Evolutionary conservation across 1,140 invertebrate genomes (phyloP).

Genomic region (Frieseomelitta varia): DNA sequence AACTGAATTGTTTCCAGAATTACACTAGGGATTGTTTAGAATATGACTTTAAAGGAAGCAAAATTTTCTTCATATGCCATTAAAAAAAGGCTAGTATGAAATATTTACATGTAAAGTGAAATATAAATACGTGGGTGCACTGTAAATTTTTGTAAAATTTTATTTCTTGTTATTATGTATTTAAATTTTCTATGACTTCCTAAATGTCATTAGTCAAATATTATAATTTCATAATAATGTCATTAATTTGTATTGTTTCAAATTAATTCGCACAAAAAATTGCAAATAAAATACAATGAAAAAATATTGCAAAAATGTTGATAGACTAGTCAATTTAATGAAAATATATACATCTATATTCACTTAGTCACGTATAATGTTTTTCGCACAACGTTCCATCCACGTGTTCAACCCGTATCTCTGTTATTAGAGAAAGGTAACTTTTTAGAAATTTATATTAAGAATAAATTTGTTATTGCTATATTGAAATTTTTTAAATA

Average conservation of each 20-base stretch:
- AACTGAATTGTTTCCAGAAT: conserved; percentile 37
- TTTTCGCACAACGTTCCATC: neutral
- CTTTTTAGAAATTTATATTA: conserved; percentile 12
- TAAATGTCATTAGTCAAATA: conserved; percentile 9
- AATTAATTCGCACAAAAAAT: conserved; percentile 46
- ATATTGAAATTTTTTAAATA: neutral
- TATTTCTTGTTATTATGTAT: conserved; percentile 37
- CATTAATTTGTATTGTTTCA: conserved; percentile 34
- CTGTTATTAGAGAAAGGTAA: neutral
- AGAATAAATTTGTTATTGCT: conserved; percentile 1
- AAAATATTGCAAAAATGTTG: neutral
- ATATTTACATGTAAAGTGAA: conserved; percentile 46
- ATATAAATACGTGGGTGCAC: conserved; percentile 34
- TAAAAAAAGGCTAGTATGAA: conserved; percentile 3
- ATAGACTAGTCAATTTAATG: neutral
- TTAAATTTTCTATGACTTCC: conserved; percentile 26
- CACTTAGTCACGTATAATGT: neutral
- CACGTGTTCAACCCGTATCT: neutral
- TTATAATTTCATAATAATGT: conserved; percentile 24
- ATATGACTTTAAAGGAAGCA: conserved; percentile 19
- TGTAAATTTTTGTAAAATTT: conserved; percentile 32
- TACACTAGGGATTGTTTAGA: conserved; percentile 30
- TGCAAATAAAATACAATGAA: conserved; percentile 33
- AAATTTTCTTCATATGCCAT: conserved; percentile 33
- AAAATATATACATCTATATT: neutral